Evolutionary conservation across 2,888 invertebrate species (phyloP), one percentile per base, ranked within the genome.

Genomic region (Atethmia centrago): DNA sequence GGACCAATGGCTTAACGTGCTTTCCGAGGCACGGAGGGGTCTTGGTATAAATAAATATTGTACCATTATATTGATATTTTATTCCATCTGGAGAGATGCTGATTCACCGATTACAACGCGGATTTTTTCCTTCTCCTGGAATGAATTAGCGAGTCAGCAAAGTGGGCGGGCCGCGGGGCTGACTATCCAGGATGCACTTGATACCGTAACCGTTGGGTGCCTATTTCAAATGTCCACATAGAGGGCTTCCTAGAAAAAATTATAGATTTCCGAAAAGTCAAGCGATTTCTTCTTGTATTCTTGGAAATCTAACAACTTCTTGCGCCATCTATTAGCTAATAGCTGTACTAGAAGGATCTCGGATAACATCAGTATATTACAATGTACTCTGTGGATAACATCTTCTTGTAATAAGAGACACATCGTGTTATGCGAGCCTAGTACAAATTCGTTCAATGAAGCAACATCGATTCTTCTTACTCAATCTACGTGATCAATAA

Each of bases 381-480:
- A n/a, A n/a, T n/a, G n/a, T n/a, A n/a, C n/a, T n/a, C n/a, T n/a
- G n/a, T n/a, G n/a, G n/a, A n/a, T n/a, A 36, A 14, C 7, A 71
- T 8, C 16, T 31, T 62, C 40, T 25, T 28, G 1, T 16, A 49
- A 28, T 19, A 56, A 31, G 10, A 79, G 28, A 68, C 79, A 72
- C 74, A 66, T 42, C 56, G n/a, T 49, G 45, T 82, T 73, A 88
- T 93, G 85, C n/a, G 66, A 64, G 49, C 92, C 89, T 92, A 77
- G 93, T 94, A 91, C 53, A 88, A 91, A 89, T 88, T 90, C 89
- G 91, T 92, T 90, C 89, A 92, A 93, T 91, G 92, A 93, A 91
- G 91, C 90, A 91, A 91, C 89, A 92, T 90, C 88, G 89, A 88
- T 88, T 88, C 86, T 74, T 85, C 79, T 85, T 83, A 75, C 77